Percentiles rank a stretch among this genome's conserved stretches.
These are phyloP conservation scores for Gryllus longicercus DNA, from an alignment of 2,888 invertebrate species.

Conservation along the genomic window DNA sequence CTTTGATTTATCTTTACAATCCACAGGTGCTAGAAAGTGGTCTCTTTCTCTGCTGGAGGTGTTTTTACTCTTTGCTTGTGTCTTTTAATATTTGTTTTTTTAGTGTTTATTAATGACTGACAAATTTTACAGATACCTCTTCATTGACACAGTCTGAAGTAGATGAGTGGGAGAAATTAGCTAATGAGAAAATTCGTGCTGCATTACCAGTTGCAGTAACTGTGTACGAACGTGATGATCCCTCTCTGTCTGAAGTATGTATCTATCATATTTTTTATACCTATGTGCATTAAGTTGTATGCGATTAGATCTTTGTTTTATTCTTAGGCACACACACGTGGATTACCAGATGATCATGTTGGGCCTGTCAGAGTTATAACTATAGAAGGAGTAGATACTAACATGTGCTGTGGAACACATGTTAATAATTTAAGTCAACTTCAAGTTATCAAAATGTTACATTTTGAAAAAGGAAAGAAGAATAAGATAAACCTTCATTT, in stretches of 20 bases:
- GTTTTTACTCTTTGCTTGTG: too few relatives aligned
- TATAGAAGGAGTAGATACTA: slow-evolving; percentile 72
- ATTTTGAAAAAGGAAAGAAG: slow-evolving; percentile 72
- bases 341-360: slow-evolving; percentile 74
- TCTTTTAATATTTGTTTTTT: too few relatives aligned
- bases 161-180: slow-evolving; percentile 55
- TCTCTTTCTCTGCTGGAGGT: too few relatives aligned
- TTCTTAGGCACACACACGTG: slow-evolving; percentile 62
- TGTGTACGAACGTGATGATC: slow-evolving; percentile 57
- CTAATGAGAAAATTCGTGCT: slow-evolving; percentile 66
- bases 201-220: slow-evolving; percentile 62
- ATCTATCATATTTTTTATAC: slow-evolving; percentile 24
- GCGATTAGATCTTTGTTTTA: neutral
- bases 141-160: slow-evolving; percentile 55
- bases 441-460: slow-evolving; percentile 56
- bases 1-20: too few relatives aligned
- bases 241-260: slow-evolving; percentile 53
- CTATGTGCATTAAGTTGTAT: slow-evolving; percentile 23
- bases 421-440: slow-evolving; percentile 66
- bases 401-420: slow-evolving; percentile 88
- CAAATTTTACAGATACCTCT: slow-evolving; percentile 49
- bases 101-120: too few relatives aligned
- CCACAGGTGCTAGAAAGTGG: too few relatives aligned
- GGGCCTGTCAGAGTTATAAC: slow-evolving; percentile 72
- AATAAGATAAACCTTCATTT: slow-evolving; percentile 64